Conservation (phyloP, 37 sponge, comb jelly and placozoan species). For the Amphimedon queenslandica region DNA sequence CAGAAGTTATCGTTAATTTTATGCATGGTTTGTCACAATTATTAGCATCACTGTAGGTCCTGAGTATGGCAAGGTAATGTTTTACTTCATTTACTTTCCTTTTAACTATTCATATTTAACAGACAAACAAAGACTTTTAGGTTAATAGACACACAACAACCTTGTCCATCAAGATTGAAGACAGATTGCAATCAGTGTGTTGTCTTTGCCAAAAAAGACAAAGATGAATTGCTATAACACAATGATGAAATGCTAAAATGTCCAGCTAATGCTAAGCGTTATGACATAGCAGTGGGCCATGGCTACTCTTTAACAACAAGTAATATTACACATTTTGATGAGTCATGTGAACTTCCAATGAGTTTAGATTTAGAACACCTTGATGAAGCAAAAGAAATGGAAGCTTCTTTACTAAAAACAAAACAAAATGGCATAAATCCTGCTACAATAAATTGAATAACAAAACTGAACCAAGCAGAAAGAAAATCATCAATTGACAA, state of each 20-base stretch:
- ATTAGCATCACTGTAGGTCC: too few relatives aligned
- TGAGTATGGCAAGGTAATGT: background rate
- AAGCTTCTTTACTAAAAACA: background rate
- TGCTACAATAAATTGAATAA: constrained; percentile 3
- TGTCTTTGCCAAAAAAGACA: too few relatives aligned
- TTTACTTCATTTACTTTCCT: background rate
- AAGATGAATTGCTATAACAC: too few relatives aligned
- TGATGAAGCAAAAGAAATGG: constrained; percentile 3
- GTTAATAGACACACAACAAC: background rate
- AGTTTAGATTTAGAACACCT: background rate
- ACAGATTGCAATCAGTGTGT: too few relatives aligned
- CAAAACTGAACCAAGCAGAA: background rate
- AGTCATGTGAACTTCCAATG: background rate
- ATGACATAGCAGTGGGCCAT: background rate
- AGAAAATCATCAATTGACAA: background rate
- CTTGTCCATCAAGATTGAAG: background rate
- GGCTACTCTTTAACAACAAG: background rate
- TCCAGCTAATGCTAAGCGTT: background rate
- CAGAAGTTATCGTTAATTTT: too few relatives aligned
- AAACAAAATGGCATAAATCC: background rate
- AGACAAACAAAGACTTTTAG: background rate
- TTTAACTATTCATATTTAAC: background rate
- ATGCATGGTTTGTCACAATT: too few relatives aligned
- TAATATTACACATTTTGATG: background rate
- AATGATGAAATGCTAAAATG: background rate